phyloP scores from a whole-genome alignment of 2,113 vertebrate genomes.

The Pseudonaja textilis region DNA sequence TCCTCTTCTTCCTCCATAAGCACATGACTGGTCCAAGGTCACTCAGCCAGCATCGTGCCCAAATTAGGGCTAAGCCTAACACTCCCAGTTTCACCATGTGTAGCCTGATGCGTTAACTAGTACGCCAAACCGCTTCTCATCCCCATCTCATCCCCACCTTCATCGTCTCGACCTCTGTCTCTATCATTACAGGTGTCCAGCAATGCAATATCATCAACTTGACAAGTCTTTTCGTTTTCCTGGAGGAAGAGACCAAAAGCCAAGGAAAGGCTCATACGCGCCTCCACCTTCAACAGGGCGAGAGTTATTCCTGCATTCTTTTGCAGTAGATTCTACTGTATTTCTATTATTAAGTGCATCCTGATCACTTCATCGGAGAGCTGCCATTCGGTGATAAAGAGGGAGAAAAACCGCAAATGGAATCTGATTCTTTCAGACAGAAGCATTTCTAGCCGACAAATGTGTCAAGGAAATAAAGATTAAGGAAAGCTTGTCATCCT shows the following conservation, averaged over 20 bases:
- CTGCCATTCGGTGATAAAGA: slow-evolving; percentile 71
- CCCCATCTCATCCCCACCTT: too few species aligned
- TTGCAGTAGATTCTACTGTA: slow-evolving; percentile 70
- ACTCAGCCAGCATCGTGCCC: background rate
- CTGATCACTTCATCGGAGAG: slow-evolving; percentile 72
- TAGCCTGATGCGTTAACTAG: background rate
- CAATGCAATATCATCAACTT: slow-evolving; percentile 79
- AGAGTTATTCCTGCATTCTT: slow-evolving; percentile 71
- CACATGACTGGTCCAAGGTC: background rate
- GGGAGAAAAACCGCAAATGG: slow-evolving; percentile 72
- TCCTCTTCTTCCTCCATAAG: background rate
- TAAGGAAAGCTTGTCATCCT: slow-evolving; percentile 66
- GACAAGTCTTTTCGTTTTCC: slow-evolving; percentile 75
- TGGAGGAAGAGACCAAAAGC: slow-evolving; percentile 75
- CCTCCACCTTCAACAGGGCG: slow-evolving; percentile 41
- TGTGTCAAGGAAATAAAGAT: slow-evolving; percentile 66
- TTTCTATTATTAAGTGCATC: slow-evolving; percentile 70
- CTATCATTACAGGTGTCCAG: slow-evolving; percentile 84
- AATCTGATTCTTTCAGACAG: slow-evolving; percentile 41
- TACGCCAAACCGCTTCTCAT: background rate
- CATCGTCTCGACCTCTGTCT: background rate
- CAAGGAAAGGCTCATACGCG: slow-evolving; percentile 51
- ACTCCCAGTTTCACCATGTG: background rate
- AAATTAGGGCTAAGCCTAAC: background rate
- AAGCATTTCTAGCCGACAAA: background rate